Percentiles rank a stretch among this genome's conserved stretches.
These are phyloP conservation scores for Hylomyscus alleni DNA, from an alignment of 2,797 vertebrate genomes.

Conservation along the genomic window DNA sequence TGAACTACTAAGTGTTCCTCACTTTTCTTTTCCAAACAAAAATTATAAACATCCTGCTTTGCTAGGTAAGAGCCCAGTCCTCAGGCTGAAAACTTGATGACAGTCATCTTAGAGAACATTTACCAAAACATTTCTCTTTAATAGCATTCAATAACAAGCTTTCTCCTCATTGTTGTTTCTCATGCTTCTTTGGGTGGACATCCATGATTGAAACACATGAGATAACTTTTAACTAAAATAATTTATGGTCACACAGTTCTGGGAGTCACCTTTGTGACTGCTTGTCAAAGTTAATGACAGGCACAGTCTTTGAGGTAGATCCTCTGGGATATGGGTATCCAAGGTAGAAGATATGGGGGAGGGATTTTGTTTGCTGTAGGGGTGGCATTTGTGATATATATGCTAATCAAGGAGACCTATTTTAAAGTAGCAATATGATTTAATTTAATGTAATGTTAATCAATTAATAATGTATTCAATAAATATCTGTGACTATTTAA, in stretches of 20 bases:
- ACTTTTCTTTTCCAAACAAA: constrained; percentile 14
- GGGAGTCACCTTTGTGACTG: background rate
- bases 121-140: constrained; percentile 4
- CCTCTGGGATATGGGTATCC: background rate
- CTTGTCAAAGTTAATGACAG: background rate
- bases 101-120: background rate
- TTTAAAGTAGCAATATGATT: background rate
- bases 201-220: background rate
- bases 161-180: background rate
- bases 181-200: background rate
- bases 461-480: background rate
- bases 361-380: background rate
- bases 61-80: background rate
- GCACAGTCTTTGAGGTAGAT: background rate
- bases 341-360: background rate
- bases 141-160: constrained; percentile 40
- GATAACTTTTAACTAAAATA: background rate
- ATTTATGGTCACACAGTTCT: background rate
- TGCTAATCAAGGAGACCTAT: background rate
- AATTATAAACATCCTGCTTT: constrained; percentile 13
- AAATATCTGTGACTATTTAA: background rate
- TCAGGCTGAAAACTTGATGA: background rate
- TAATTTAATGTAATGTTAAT: background rate
- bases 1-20: background rate
- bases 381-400: background rate